Conservation (phyloP, 1,140 invertebrate genomes). For the Grapholita molesta region DNA sequence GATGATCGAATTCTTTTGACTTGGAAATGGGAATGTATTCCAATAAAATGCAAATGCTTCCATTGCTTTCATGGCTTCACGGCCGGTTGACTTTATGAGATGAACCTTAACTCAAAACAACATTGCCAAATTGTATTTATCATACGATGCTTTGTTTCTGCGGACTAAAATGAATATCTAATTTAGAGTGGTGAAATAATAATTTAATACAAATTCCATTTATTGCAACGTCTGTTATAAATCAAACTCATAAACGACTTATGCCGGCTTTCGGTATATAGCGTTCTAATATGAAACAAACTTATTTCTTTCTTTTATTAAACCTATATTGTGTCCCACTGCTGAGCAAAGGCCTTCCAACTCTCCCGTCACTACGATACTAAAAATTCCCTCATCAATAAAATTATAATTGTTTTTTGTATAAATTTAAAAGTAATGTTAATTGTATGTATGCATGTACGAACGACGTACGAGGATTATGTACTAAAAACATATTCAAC, state of each 20-base stretch:
- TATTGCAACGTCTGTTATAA: not conserved
- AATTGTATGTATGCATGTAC: too few relatives aligned
- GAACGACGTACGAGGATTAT: too few relatives aligned
- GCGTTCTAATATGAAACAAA: too few relatives aligned
- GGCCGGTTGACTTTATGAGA: constrained; percentile 25
- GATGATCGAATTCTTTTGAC: constrained; percentile 36
- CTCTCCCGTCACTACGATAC: too few relatives aligned
- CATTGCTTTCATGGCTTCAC: constrained; percentile 27
- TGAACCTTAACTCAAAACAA: constrained; percentile 10
- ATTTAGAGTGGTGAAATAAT: not conserved
- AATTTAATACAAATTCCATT: not conserved
- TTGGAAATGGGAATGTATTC: constrained; percentile 46
- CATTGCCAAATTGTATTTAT: not conserved
- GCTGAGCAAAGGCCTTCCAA: too few relatives aligned
- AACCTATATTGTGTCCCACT: too few relatives aligned
- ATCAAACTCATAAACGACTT: not conserved
- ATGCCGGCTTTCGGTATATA: not conserved
- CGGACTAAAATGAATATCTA: not conserved
- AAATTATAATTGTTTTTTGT: too few relatives aligned
- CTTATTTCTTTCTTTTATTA: too few relatives aligned
- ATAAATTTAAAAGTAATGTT: too few relatives aligned
- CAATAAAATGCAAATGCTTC: constrained; percentile 51
- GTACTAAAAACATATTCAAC: too few relatives aligned
- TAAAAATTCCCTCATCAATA: too few relatives aligned
- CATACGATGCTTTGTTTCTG: not conserved